Conservation (phyloP, 2,888 invertebrate genomes). For the Eupithecia inturbata region DNA sequence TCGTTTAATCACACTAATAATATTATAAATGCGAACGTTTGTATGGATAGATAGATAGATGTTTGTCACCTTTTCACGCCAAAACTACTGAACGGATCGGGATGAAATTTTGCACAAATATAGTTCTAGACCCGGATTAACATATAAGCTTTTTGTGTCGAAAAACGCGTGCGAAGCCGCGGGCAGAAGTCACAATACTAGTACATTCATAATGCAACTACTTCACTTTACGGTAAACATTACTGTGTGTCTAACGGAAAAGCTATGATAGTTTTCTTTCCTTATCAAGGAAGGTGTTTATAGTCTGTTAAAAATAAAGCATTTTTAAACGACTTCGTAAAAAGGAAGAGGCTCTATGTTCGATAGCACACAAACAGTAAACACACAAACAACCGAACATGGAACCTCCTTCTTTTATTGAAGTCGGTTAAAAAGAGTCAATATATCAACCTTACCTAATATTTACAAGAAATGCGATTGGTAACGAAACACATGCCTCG, state of each 20-base stretch:
- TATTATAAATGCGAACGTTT: background rate
- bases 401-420: too few species aligned
- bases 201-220: background rate
- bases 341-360: too few species aligned
- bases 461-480: too few species aligned
- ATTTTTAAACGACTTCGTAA: too few species aligned
- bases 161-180: background rate
- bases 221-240: constrained; percentile 17
- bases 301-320: background rate
- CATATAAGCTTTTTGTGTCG: background rate
- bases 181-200: background rate
- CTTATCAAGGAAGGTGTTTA: background rate
- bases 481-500: too few species aligned
- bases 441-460: too few species aligned
- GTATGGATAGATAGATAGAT: background rate
- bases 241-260: constrained; percentile 24
- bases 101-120: background rate
- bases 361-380: too few species aligned
- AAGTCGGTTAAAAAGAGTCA: too few species aligned
- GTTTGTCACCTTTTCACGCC: background rate
- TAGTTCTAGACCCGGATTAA: background rate
- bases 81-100: background rate
- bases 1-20: background rate
- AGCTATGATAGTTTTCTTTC: constrained; percentile 10
- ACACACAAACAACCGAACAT: too few species aligned